Base-by-base conservation (phyloP, 2,888 invertebrate species). In the Melanotus villosus region DNA sequence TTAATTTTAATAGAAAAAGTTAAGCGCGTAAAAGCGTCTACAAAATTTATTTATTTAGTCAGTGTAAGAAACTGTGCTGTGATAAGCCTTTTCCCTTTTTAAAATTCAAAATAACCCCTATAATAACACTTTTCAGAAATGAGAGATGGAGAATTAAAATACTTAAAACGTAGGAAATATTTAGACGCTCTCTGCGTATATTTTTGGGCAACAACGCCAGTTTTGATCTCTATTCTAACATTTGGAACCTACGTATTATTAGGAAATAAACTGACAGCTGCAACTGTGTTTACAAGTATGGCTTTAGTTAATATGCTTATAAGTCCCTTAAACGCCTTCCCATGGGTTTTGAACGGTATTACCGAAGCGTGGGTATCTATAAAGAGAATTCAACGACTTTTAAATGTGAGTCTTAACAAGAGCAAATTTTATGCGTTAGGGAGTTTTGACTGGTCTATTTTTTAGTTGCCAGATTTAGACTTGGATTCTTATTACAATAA, bases 141-240 rank as follows among this genome's bases (percentile, higher is more conserved):
- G 14, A 89, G 94, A 52, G 85, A 85, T 16, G 86, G 87, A 43
- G 97, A 98, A 86, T 82, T 98, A 56, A 89, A 89, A 65, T 93
- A 92, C 82, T 85, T 98, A 66, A 91, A 92, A 75, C 91, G 92
- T 6, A 89, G 97, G 69, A 99, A 99, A 87, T 99, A 98, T 85
- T 85, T 99, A 74, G 99, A 99, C 86, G 99, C 99, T 0, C 85
- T 97, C 69, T 99, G 99, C 85, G 99, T 99, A 10, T 99, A 96
- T 83, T 93, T 99, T 84, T 99, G 99, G 99, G 99, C 99, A 0
- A 96, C 97, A 0, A 98, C 98, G 5, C 99, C 99, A 0, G 95
- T 98, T 21, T 82, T 96, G 16, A 95, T 96, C 78, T 92, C 95
- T 1, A 89, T 96, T 66, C 86, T 96, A 7, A 96, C 96, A 0